These are phyloP conservation scores for Aradus depressus DNA, from an alignment of 2,888 invertebrate species.

Conservation along the genomic window DNA sequence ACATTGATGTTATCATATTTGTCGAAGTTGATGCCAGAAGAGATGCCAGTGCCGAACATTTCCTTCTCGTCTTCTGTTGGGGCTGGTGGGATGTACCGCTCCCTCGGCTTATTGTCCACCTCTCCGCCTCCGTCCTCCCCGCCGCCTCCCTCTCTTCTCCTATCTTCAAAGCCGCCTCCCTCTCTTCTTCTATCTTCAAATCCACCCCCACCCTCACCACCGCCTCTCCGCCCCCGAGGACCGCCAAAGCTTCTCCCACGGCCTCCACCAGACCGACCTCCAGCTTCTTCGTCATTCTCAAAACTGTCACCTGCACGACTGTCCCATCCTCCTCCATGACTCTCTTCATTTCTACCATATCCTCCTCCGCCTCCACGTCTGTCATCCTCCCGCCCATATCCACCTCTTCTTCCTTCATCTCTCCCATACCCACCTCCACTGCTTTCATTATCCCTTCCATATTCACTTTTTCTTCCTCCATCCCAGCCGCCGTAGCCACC, in stretches of 20 bases:
- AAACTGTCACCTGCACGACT: slow-evolving; percentile 27
- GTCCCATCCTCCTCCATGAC: slow-evolving; percentile 25
- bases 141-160: slow-evolving; percentile 26
- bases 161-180: slow-evolving; percentile 21
- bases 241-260: slow-evolving; percentile 21
- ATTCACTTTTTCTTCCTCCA: slow-evolving; percentile 5
- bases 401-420: slow-evolving; percentile 20
- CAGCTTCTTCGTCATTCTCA: slow-evolving; percentile 13
- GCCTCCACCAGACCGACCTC: slow-evolving; percentile 29
- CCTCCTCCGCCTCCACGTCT: slow-evolving; percentile 26
- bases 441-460: slow-evolving; percentile 16
- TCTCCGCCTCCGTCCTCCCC: slow-evolving; percentile 21
- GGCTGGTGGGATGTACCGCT: slow-evolving; percentile 62
- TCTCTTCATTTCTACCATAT: slow-evolving; percentile 23
- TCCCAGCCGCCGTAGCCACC: slow-evolving; percentile 13
- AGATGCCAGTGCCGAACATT: slow-evolving; percentile 56
- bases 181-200: slow-evolving; percentile 5
- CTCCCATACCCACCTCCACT: slow-evolving; percentile 3
- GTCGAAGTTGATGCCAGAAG: slow-evolving; percentile 82
- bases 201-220: slow-evolving; percentile 26
- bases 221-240: slow-evolving; percentile 19
- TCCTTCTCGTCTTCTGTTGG: slow-evolving; percentile 56
- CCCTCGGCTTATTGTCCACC: slow-evolving; percentile 43
- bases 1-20: slow-evolving; percentile 83
- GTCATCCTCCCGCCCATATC: slow-evolving; percentile 1